Evolutionary conservation across 2,797 vertebrate genomes (phyloP), one percentile per base, ranked within the genome.

Genomic region (Propithecus deckenii): DNA sequence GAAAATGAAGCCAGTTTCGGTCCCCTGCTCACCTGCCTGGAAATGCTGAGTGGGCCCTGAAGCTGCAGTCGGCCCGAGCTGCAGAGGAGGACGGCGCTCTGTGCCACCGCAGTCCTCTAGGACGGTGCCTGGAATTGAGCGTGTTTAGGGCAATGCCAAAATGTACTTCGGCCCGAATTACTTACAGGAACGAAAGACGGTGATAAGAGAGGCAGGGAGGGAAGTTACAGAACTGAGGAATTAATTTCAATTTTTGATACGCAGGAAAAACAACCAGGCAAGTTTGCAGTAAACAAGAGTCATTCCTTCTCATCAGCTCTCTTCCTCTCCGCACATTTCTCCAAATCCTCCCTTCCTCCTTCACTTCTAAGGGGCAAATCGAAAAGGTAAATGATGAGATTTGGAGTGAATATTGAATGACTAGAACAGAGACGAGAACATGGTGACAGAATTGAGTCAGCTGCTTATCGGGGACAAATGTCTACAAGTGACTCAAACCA

Each of bases 401-500:
- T 67, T 18, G 43, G 28, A 72, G 75, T 22, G 71, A 76, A 23
- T 3, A 57, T 18, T 2, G 65, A 83, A 65, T 48, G 83, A 80
- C 17, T 2, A 23, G 25, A 48, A 32, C 17, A 2, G 86, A 55
- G 43, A 20, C 8, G 23, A 89, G 50, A 61, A 14, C n/a, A 12
- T 0, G 2, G 3, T 2, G 69, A 43, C 67, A 46, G 74, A 41
- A 57, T n/a, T 0, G 9, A 48, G 23, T 41, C 35, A 59, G 59
- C 35, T 18, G 79, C 75, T 86, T 17, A 12, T 1, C 4, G 41
- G 87, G 46, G 43, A 75, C 78, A 50, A 32, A 95, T 9, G 50
- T 69, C 74, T 87, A 41, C 5, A 12, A 83, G 89, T 22, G 92
- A 76, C 91, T 72, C 75, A 89, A 13, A 85, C 18, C 80, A 46